Base-by-base conservation (phyloP, 2,113 vertebrate genomes). In the Otolemur garnettii region DNA sequence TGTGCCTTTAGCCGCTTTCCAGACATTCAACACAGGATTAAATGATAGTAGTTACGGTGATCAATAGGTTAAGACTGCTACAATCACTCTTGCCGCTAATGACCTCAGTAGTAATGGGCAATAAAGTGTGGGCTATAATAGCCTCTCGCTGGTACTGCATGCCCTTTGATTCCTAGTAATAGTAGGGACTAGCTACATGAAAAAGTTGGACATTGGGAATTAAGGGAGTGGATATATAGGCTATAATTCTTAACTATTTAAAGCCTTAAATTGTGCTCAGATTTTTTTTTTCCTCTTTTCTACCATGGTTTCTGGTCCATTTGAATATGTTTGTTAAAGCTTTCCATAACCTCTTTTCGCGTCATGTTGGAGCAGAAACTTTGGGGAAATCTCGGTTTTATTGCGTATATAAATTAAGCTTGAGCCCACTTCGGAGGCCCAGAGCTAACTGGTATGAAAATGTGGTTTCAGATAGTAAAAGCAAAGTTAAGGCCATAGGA, bases 61-160 rank as follows among this genome's bases (percentile, higher is more conserved):
- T 99, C 99, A 99, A 99, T 99, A 99, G 99, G 99, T 99, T 99
- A 99, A 99, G 99, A 99, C 99, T 98, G 97, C 98, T 98, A 99
- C 99, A 99, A 99, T 99, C 99, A 99, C 98, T 99, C 99, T 99
- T 98, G 98, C 99, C 98, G 99, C 99, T 99, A 99, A 99, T 99
- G 99, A 99, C 99, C 99, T 99, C 99, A 98, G 98, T 99, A 99
- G 99, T 99, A 99, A 99, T 99, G 99, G 99, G 99, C 99, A 99
- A 99, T 99, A 99, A 99, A 99, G 99, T 98, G 99, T 98, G 98
- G 98, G 98, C 98, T 99, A 98, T 99, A 99, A 99, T 99, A 99
- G 99, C 98, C 98, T 99, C 98, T 99, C 97, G 95, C 98, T 98
- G 98, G 98, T 98, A 97, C 98, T 98, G 98, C 98, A 96, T 98